Evolutionary conservation across 2,888 invertebrate genomes (phyloP), one percentile per base, ranked within the genome.

Genomic region (Polia nebulosa): DNA sequence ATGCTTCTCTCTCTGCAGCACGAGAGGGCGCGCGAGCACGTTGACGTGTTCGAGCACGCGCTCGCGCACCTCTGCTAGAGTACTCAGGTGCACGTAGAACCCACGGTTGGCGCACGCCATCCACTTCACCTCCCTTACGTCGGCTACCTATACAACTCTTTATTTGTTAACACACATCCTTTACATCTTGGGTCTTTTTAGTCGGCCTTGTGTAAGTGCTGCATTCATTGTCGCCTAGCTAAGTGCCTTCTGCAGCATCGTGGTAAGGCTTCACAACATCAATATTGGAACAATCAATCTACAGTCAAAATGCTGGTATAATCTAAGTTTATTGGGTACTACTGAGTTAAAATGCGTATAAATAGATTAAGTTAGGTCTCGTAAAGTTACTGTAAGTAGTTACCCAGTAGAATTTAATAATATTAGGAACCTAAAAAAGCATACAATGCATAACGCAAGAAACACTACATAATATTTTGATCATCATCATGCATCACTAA

Each of bases 61-160:
- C 95, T 99, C 99, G 66, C 99, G 97, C 45, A 99, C 99, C 95
- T 99, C 99, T 0, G 99, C 99, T 89, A 99, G 96, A 36, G 99
- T 99, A 81, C 99, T 99, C 60, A 99, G 97, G 90, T 99, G 99
- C 27, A 99, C 99, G 95, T 98, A 99, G 93, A 98, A 99, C 15
- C 99, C 99, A 93, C 98, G 97, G 93, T 99, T 99, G 29, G 98
- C 98, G 93, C 99, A 99, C 58, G 99, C 99, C 99, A 99, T 99
- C 98, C 99, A 99, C 89, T 98, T 98, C 78, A 99, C 98, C 90
- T 99, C 98, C 80, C 98, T 96, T 58, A 98, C 98, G 93, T 99
- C 99, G 39, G 98, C 98, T 71, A 98, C 98, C 95, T 87, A 74
- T 53, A 76, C 70, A 66, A 73, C 56, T 59, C 57, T 61, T 49